These are phyloP conservation scores for Pediacus dermestoides DNA, from an alignment of 2,888 invertebrate genomes.

Conservation along the genomic window DNA sequence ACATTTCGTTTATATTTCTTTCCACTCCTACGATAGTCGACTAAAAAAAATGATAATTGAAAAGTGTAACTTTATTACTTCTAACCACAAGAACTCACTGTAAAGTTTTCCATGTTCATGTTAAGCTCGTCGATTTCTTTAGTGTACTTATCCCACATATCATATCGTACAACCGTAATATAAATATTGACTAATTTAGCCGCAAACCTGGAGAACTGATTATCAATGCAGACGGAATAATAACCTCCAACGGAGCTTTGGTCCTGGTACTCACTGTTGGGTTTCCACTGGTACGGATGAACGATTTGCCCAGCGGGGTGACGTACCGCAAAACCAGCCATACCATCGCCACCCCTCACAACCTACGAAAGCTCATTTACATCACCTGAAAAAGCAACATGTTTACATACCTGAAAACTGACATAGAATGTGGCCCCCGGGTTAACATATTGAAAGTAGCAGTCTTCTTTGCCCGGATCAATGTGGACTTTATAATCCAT, in stretches of 20 bases:
- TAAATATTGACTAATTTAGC: constrained; percentile 87
- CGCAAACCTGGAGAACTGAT: constrained; percentile 88
- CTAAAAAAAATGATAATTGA: constrained; percentile 51
- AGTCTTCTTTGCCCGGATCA: constrained; percentile 92
- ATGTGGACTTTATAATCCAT: constrained; percentile 96
- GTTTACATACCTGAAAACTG: constrained; percentile 75
- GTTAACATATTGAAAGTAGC: constrained; percentile 92
- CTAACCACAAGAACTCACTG: constrained; percentile 57
- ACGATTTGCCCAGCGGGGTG: constrained; percentile 82
- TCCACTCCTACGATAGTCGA: constrained; percentile 72
- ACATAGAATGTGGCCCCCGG: constrained; percentile 90
- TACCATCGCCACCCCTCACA: constrained; percentile 87
- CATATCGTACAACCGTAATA: constrained; percentile 86
- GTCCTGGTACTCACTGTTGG: constrained; percentile 87
- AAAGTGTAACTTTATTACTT: constrained; percentile 15
- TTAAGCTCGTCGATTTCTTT: constrained; percentile 85
- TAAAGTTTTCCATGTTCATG: constrained; percentile 86
- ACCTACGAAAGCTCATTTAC: constrained; percentile 58
- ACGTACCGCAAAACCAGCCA: constrained; percentile 87
- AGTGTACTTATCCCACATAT: constrained; percentile 89
- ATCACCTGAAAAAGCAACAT: not conserved
- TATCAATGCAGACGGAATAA: constrained; percentile 88
- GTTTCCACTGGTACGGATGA: constrained; percentile 86
- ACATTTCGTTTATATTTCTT: constrained; percentile 79
- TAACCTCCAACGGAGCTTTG: constrained; percentile 77